phyloP scores from a whole-genome alignment of 2,113 vertebrate species.

The Rhagologus leucostigma region DNA sequence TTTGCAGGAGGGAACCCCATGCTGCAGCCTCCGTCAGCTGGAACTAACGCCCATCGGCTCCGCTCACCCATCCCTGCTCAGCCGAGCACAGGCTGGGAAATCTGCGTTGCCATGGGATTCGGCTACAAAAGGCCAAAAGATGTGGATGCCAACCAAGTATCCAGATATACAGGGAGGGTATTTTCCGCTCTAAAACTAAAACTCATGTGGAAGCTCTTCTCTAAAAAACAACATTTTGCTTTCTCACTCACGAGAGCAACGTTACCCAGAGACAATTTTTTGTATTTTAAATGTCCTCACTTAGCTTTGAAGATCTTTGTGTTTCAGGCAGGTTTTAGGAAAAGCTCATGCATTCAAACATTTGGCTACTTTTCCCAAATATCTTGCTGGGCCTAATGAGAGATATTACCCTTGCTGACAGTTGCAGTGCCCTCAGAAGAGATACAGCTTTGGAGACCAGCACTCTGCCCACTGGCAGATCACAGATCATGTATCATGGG shows the following conservation, averaged over 20 bases:
- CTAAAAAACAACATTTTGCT: neutral
- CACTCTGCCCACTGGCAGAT: neutral
- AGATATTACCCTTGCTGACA: neutral
- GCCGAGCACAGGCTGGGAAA: neutral
- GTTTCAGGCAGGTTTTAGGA: neutral
- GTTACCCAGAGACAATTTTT: neutral
- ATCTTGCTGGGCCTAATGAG: neutral
- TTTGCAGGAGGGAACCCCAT: neutral
- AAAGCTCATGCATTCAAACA: neutral
- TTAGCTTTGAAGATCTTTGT: neutral
- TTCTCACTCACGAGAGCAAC: neutral
- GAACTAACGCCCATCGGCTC: neutral
- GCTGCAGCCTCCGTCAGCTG: neutral
- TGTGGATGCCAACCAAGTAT: neutral
- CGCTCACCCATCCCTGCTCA: neutral
- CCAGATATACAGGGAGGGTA: neutral
- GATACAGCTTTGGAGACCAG: neutral
- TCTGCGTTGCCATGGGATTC: constrained; percentile 9
- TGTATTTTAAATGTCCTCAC: neutral
- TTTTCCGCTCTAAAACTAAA: neutral
- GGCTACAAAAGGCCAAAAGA: neutral
- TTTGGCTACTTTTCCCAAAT: neutral
- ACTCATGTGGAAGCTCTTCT: neutral
- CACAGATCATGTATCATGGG: neutral
- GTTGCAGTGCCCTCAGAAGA: neutral